Evolutionary conservation across 2,797 vertebrate species (phyloP).

Genomic region (Intellagama lesueurii): DNA sequence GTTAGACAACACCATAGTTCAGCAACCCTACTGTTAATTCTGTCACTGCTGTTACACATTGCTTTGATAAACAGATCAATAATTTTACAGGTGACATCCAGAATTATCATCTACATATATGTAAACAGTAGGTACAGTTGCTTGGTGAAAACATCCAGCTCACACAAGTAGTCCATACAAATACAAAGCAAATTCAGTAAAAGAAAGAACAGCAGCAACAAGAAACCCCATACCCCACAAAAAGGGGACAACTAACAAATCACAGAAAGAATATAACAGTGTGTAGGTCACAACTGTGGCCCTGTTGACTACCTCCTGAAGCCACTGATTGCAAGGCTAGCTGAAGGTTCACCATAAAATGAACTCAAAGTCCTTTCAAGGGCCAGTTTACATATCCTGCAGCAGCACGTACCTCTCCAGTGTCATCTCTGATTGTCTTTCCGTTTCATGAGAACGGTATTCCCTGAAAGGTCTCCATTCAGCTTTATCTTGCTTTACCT

Average conservation of each 20-base stretch:
- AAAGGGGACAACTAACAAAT: neutral
- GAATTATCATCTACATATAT: neutral
- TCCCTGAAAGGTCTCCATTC: constrained; percentile 76
- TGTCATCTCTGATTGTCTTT: constrained; percentile 73
- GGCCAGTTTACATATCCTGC: neutral
- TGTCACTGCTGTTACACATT: neutral
- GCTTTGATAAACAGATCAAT: neutral
- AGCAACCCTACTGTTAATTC: neutral
- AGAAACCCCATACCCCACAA: too few species aligned
- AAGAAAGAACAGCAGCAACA: too few species aligned
- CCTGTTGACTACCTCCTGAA: neutral
- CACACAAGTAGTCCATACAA: neutral
- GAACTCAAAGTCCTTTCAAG: neutral
- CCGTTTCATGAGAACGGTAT: constrained; percentile 66
- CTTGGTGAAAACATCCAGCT: neutral
- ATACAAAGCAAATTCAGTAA: neutral
- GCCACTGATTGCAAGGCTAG: neutral
- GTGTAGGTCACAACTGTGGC: neutral
- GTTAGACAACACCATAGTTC: neutral
- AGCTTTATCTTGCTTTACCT: constrained; percentile 73
- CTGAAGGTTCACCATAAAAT: neutral
- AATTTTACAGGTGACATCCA: neutral
- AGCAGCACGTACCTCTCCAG: constrained; percentile 76
- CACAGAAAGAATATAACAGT: neutral
- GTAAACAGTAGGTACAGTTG: neutral